These are phyloP conservation scores for Saxidomus purpurata DNA, from an alignment of 1,140 invertebrate genomes.

Conservation along the genomic window DNA sequence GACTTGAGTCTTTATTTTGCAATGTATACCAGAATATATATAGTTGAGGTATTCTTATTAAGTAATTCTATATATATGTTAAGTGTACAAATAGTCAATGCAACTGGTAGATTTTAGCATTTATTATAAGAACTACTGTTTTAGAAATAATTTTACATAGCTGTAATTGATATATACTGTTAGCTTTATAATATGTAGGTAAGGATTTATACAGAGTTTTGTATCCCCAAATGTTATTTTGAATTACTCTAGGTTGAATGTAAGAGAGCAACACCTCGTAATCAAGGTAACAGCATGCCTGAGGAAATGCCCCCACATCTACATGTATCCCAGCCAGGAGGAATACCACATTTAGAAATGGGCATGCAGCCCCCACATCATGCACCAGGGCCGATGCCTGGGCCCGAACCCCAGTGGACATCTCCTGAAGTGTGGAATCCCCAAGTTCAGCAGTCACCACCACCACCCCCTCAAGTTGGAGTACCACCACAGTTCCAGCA, in stretches of 20 bases:
- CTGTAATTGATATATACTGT: background rate
- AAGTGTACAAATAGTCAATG: constrained; percentile 2
- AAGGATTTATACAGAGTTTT: background rate
- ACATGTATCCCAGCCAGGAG: background rate
- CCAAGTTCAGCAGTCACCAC: constrained; percentile 40
- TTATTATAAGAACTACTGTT: background rate
- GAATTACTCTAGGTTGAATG: constrained; percentile 57
- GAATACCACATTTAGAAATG: constrained; percentile 26
- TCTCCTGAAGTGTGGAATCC: constrained; percentile 45
- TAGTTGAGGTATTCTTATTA: background rate
- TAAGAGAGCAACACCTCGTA: constrained; percentile 55
- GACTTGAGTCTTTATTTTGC: background rate
- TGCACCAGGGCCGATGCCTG: constrained; percentile 43
- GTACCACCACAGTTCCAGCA: constrained; percentile 30
- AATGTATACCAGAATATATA: too few relatives aligned
- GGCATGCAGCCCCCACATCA: constrained; percentile 39
- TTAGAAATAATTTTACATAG: constrained; percentile 13
- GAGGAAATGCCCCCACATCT: background rate
- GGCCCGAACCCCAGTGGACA: constrained; percentile 47
- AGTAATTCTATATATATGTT: background rate
- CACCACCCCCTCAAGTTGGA: constrained; percentile 17
- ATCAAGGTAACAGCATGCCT: background rate
- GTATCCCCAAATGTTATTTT: background rate
- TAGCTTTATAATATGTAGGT: constrained; percentile 14
- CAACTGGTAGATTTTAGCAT: background rate